Base-by-base conservation (phyloP, 2,888 invertebrate species). In the Polydrusus pterygomalis region DNA sequence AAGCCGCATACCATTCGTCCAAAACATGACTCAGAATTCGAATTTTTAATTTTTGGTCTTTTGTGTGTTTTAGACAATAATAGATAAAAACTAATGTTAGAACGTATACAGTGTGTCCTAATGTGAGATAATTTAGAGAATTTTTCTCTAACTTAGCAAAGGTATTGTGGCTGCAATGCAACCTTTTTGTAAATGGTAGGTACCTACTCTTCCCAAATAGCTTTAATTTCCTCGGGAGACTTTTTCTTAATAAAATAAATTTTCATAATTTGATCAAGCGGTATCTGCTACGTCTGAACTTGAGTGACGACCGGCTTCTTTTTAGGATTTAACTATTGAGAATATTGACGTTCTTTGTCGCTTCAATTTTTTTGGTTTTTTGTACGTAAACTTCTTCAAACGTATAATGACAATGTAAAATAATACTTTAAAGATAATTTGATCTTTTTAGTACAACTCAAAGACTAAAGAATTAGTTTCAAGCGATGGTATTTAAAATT, bases 181-280 rank as follows among this genome's bases (percentile, higher is more conserved):
- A 82, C 94, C 93, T 86, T 95, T 95, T 8, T 91, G 89, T 78
- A 92, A 91, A 83, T 96, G 95, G 86, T n/a, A n/a, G n/a, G n/a
- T n/a, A n/a, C n/a, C n/a, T 96, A 96, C 82, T 93, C 91, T 67
- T 92, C 89, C 96, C 97, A 96, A 79, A 96, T 95, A 65, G 88
- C 83, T 80, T 90, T 88, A 43, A 97, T 93, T 86, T 96, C 96
- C 38, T 92, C 90, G 15, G 91, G 89, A 74, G 88, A 89, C 86
- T 95, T 95, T 81, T 94, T 92, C 80, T 89, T 86, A 0, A 96
- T 90, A 73, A 96, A 88, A 13, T 96, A 95, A 43, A 93, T 80
- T 88, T 95, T 96, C 90, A 96, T 94, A 71, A 96, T 91, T 80
- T 92, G 92, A 70, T 89, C 88, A 1, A 96, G 89, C 54, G 87